phyloP scores from a whole-genome alignment of 2,888 invertebrate genomes.

The Atethmia centrago region DNA sequence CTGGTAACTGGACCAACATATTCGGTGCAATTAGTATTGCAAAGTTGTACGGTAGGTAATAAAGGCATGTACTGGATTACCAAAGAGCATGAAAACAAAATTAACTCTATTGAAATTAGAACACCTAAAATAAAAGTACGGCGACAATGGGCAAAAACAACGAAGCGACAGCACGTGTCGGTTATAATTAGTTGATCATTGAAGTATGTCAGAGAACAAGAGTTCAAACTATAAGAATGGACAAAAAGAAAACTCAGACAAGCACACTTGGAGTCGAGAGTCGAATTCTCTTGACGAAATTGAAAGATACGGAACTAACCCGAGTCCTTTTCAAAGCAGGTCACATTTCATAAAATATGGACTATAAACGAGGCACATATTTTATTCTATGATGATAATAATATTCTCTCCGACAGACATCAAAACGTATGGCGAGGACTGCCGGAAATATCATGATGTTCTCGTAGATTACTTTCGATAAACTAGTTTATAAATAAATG shows the following conservation, averaged over 20 bases:
- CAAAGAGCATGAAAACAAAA: constrained; percentile 10
- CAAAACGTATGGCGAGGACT: constrained; percentile 47
- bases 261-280: background rate
- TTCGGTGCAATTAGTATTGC: constrained; percentile 10
- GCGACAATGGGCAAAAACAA: constrained; percentile 43
- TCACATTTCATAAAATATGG: constrained; percentile 48
- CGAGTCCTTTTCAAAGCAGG: constrained; percentile 38
- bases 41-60: constrained; percentile 16
- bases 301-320: constrained; percentile 33
- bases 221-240: constrained; percentile 22
- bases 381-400: constrained; percentile 32
- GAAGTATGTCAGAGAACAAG: constrained; percentile 27
- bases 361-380: constrained; percentile 34
- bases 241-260: constrained; percentile 14
- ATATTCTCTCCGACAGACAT: constrained; percentile 44
- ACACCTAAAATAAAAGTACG: constrained; percentile 30
- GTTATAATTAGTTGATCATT: constrained; percentile 49
- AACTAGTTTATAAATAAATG: constrained; percentile 53
- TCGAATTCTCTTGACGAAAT: constrained; percentile 38
- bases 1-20: constrained; percentile 17
- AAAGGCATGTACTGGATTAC: constrained; percentile 11
- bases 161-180: constrained; percentile 18
- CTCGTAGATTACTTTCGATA: constrained; percentile 57
- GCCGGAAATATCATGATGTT: constrained; percentile 59
- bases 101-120: constrained; percentile 34